Conservation (phyloP, 2,797 vertebrate genomes). For the Phataginus tricuspis region DNA sequence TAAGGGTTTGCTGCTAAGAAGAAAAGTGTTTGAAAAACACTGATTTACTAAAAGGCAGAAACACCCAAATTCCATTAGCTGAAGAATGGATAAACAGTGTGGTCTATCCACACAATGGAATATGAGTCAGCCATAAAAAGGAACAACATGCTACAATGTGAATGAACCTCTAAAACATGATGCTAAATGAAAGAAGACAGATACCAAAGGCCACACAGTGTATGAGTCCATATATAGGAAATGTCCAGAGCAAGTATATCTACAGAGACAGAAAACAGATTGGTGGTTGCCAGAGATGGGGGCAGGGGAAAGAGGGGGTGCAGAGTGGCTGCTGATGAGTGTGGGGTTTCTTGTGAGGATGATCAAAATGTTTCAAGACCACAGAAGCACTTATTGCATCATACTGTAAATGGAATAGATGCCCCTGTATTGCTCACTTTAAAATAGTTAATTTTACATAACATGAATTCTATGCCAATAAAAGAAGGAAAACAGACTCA, state of each 20-base stretch:
- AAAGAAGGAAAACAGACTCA: not conserved
- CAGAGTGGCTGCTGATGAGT: not conserved
- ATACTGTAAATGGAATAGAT: not conserved
- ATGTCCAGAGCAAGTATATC: not conserved
- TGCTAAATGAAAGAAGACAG: not conserved
- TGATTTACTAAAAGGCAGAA: not conserved
- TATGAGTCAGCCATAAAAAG: not conserved
- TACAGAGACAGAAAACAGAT: not conserved
- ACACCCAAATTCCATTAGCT: not conserved
- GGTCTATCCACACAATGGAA: not conserved
- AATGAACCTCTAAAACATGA: not conserved
- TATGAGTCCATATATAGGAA: not conserved
- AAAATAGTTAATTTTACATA: not conserved
- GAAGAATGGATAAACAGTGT: not conserved
- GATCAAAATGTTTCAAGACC: not conserved
- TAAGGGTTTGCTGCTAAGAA: not conserved
- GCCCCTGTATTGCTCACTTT: not conserved
- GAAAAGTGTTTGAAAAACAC: not conserved
- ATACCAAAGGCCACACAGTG: not conserved
- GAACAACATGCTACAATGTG: not conserved
- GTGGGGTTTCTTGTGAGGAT: not conserved
- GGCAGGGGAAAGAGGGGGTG: rapidly evolving
- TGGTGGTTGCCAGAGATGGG: not conserved
- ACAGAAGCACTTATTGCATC: not conserved
- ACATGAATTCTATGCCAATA: not conserved